Conservation (phyloP, 2,113 vertebrate genomes). For the Onychostoma macrolepis region DNA sequence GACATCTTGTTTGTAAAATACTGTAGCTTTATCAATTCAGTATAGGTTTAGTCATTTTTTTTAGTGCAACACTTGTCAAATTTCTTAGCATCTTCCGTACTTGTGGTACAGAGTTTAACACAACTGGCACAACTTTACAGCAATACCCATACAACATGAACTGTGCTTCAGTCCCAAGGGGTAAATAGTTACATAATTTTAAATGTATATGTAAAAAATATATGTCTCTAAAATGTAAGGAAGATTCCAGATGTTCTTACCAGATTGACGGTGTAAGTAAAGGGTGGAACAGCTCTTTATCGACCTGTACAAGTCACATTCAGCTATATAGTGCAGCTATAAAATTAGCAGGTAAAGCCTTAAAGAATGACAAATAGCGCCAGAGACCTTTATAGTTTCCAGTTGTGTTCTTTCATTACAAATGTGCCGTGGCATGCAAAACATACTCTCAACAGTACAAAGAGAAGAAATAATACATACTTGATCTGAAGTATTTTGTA, state of each 20-base stretch:
- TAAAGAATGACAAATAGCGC: background rate
- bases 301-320: background rate
- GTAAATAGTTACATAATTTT: constrained; percentile 9
- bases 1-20: background rate
- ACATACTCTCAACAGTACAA: background rate
- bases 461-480: background rate
- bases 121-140: background rate
- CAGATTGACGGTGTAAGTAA: background rate
- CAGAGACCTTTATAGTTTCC: background rate
- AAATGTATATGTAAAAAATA: background rate
- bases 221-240: constrained; percentile 1
- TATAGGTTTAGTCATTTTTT: background rate
- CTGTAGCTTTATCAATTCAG: background rate
- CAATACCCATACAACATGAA: background rate
- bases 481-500: constrained; percentile 10
- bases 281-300: background rate
- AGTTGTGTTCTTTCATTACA: background rate
- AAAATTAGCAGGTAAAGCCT: background rate
- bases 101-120: background rate
- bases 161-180: background rate
- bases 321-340: constrained; percentile 5
- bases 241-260: background rate
- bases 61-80: background rate
- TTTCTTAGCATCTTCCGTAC: background rate
- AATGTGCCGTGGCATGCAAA: constrained; percentile 18